Base-by-base conservation (phyloP, 2,888 invertebrate species). In the Aelia acuminata region DNA sequence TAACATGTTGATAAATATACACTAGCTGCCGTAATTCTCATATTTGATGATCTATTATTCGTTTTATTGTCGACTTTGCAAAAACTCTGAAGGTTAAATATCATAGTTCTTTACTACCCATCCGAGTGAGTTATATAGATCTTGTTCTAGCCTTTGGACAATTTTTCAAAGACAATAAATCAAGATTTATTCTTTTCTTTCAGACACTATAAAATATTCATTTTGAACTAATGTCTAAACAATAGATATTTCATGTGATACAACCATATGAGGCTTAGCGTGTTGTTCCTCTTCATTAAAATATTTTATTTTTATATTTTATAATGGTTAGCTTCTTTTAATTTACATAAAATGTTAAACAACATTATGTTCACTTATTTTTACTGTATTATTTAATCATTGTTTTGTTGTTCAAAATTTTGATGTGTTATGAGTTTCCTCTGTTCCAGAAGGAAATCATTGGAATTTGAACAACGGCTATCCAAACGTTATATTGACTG, bases 391-490 rank as follows among this genome's bases (percentile, higher is more conserved):
- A 8, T 35, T 35, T 35, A 35, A 18, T 84, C 13, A 84, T 43
- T n/a, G 11, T 80, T 39, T 47, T n/a, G n/a, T 84, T 84, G 3
- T 43, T 18, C 84, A 84, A 84, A 49, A 84, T 48, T 31, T 31
- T 47, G 48, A 84, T 84, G 84, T 84, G 48, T 84, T 84, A 49
- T 49, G 84, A 49, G 49, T 48, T 84, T 49, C 84, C 84, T 84
- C 49, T 88, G 57, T 87, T 88, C 80, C 87, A 89, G 88, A 88
- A 70, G 89, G 88, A n/a, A 89, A 89, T 50, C 89, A 89, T 53
- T 90, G 90, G 90, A 89, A 90, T 50, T 89, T 90, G 88, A 90
- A 90, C 75, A 90, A 90, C 63, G 90, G 90, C 49, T 90, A 90
- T 49, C 90, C 90, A n/a, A 90, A 89, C 53, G 89, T 90, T 11